Evolutionary conservation across 2,113 vertebrate species (phyloP).

Genomic region (Bubo bubo): DNA sequence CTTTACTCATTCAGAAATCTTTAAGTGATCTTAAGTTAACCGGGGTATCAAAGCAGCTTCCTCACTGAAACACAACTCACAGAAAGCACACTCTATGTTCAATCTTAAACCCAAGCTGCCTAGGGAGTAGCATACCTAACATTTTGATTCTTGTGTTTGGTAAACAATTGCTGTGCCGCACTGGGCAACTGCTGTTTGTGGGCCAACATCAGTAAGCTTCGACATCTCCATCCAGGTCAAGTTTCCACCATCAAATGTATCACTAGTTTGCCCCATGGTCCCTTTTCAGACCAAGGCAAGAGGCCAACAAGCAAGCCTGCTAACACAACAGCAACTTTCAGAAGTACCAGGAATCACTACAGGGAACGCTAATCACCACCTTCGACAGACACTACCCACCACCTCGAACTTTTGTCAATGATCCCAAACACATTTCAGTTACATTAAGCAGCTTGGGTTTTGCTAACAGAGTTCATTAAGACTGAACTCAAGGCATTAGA

Average conservation of each 20-base stretch:
- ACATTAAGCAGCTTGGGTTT: background rate
- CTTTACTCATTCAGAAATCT: background rate
- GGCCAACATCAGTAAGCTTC: background rate
- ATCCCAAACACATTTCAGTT: background rate
- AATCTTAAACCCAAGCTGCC: fast-evolving
- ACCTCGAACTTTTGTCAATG: background rate
- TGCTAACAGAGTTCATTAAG: background rate
- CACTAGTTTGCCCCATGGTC: background rate
- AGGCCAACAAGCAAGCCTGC: fast-evolving
- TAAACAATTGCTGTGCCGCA: background rate
- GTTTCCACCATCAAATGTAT: background rate
- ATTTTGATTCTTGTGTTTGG: background rate
- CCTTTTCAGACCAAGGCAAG: background rate
- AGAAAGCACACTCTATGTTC: background rate
- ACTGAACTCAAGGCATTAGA: background rate
- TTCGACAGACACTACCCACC: background rate
- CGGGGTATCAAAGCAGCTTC: background rate
- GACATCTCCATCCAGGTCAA: background rate
- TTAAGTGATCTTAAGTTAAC: background rate
- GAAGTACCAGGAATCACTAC: background rate
- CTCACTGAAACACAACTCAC: background rate
- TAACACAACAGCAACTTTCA: background rate
- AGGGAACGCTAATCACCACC: background rate
- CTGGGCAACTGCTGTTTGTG: background rate
- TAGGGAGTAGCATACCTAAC: background rate